These are phyloP conservation scores for Pristionchus mayeri DNA, from an alignment of 2,888 invertebrate species.

Conservation along the genomic window DNA sequence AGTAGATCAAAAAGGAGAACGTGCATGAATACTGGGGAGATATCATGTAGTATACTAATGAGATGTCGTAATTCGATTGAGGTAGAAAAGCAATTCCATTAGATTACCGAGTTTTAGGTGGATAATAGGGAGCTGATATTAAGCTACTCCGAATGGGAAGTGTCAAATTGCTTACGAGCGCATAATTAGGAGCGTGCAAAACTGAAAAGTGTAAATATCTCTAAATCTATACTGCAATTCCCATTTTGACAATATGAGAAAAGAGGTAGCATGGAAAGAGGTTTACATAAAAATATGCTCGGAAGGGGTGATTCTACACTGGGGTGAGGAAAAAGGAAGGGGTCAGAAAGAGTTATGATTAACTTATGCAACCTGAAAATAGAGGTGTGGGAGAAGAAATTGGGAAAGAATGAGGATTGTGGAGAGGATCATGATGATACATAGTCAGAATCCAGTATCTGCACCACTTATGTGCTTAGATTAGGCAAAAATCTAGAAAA, in stretches of 20 bases:
- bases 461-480: no score
- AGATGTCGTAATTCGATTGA: no score
- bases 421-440: no score
- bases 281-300: not conserved
- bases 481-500: not conserved
- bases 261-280: not conserved
- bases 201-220: slow-evolving; percentile 15
- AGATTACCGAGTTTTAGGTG: not conserved
- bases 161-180: not conserved
- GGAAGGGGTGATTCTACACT: not conserved
- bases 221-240: not conserved
- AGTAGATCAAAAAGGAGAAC: not conserved
- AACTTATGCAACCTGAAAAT: not conserved
- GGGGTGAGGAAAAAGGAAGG: not conserved
- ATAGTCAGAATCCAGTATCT: not conserved
- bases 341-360: not conserved
- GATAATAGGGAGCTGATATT: no score
- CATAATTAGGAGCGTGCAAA: not conserved
- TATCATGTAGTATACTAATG: not conserved
- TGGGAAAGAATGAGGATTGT: no score
- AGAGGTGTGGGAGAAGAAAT: not conserved
- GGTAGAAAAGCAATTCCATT: not conserved
- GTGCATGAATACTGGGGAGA: not conserved
- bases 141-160: not conserved
- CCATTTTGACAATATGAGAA: not conserved